Conservation (phyloP, 1,140 invertebrate species). For the Aphelenchoides fujianensis region DNA sequence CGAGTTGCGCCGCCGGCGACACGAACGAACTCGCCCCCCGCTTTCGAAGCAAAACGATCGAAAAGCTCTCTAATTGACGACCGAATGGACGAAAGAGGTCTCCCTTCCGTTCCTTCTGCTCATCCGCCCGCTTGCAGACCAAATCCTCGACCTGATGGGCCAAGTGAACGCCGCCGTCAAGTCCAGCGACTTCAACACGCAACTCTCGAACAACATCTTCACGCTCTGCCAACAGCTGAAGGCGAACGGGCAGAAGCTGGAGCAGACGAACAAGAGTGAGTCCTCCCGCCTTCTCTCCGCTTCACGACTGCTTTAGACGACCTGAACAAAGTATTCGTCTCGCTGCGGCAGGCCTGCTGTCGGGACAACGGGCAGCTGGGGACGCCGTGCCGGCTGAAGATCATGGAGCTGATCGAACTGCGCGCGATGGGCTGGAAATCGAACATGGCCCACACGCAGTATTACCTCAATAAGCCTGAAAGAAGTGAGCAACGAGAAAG, state of each 20-base stretch:
- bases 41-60: background rate
- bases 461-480: slow-evolving; percentile 54
- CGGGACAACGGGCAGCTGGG: slow-evolving; percentile 56
- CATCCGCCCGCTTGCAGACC: slow-evolving; percentile 39
- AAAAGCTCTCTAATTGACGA: background rate
- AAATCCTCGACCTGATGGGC: slow-evolving; percentile 51
- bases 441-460: slow-evolving; percentile 56
- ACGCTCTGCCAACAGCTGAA: slow-evolving; percentile 48
- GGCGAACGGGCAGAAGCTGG: slow-evolving; percentile 42
- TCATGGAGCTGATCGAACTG: slow-evolving; percentile 57
- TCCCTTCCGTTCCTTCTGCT: background rate
- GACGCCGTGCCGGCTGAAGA: slow-evolving; percentile 54
- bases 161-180: slow-evolving; percentile 49
- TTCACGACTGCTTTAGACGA: slow-evolving; percentile 43
- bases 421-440: slow-evolving; percentile 56
- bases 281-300: slow-evolving; percentile 2
- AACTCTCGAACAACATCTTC: slow-evolving; percentile 51
- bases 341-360: slow-evolving; percentile 55
- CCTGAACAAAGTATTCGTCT: slow-evolving; percentile 55
- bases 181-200: slow-evolving; percentile 42
- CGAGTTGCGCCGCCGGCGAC: no score
- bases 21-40: slow-evolving; percentile 1
- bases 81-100: background rate
- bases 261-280: slow-evolving; percentile 50
- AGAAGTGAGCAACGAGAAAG: background rate